Evolutionary conservation across 2,797 vertebrate species (phyloP), one percentile per base, ranked within the genome.

Genomic region (Rachycentron canadum): DNA sequence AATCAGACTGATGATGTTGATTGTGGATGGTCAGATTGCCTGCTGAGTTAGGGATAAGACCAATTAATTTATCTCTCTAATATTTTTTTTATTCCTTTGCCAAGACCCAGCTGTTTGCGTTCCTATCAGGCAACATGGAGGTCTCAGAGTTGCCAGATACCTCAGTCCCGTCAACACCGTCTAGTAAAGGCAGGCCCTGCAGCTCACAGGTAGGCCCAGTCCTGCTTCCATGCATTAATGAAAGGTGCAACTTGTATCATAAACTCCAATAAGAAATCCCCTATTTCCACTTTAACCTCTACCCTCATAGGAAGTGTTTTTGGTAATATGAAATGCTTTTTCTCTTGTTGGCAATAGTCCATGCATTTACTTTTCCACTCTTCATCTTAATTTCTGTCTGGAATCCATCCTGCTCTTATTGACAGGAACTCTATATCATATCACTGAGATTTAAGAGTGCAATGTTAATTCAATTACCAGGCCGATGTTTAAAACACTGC

Each of bases 101-200:
- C 69, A 91, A 99, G 98, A 91, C 88, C 81, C 92, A 96, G 38
- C 86, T 99, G 32, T 90, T 96, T 75, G 94, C 96, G 76, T 98
- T 98, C 92, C 92, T 99, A 65, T 92, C 82, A 47, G 95, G 95
- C 2, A 79, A 84, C 78, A 34, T 4, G 3, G 89, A 90, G 32
- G 61, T 52, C 76, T 70, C 73, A 17, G 89, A 83, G 69, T 68
- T 86, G 40, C 82, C 76, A 45, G 84, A 71, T 69, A 67, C 73
- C 50, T 36, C 86, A 43, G 78, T 82, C 72, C 93, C 91, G 0
- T 88, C 90, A 53, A 96, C 94, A 25, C 94, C 93, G 8, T 90
- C 90, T 26, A 93, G 82, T 49, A 91, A 68, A 81, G 66, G 75
- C 40, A 89, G 57, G 25, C 84, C 79, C 70, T 86, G 79, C 85